Base-by-base conservation (phyloP, 2,113 vertebrate species). In the Lophotis ruficrista region DNA sequence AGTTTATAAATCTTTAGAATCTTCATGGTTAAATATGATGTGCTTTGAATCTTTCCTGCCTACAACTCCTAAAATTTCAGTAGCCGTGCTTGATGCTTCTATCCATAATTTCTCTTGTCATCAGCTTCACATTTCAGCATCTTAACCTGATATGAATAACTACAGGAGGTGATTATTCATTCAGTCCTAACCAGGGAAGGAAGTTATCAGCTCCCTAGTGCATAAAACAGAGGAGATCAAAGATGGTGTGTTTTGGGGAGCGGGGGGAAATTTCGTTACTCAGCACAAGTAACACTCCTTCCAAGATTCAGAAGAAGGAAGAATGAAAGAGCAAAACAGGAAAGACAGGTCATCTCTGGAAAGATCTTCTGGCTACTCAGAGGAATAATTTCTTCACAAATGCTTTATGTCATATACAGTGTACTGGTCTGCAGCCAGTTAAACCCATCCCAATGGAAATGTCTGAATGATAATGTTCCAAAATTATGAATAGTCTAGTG, bases 61-160 rank as follows among this genome's bases (percentile, higher is more conserved):
- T 50, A 33, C 25, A 82, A 4, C 31, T 87, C 84, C 61, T 87
- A 43, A 91, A 71, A 78, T 75, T 93, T 76, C 65, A 69, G 57
- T 47, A 69, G 53, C 33, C 85, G 83, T 77, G 92, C 54, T 69
- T 91, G 87, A 66, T 87, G 61, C 47, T 87, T 89, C 73, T 43
- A 50, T 71, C 71, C 38, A 18, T 93, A 80, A 80, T 86, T 93
- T 88, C 10, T 31, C 47, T 37, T 80, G 24, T 83, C 79, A 85
- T 90, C 66, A 80, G 78, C 50, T 85, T 85, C 82, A 76, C 53
- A 15, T 91, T 85, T 85, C 61, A 88, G 57, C 62, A 83, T 80
- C 66, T 86, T 58, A 94, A 45, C 73, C 41, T 77, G 78, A 65
- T 51, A 31, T 76, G 94, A 97, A 77, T 85, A 92, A 85, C 92